A percentile compares a stretch with the other conserved stretches of the same genome.
Conservation (phyloP, 2,888 invertebrate species). For the Pemphredon lugubris region DNA sequence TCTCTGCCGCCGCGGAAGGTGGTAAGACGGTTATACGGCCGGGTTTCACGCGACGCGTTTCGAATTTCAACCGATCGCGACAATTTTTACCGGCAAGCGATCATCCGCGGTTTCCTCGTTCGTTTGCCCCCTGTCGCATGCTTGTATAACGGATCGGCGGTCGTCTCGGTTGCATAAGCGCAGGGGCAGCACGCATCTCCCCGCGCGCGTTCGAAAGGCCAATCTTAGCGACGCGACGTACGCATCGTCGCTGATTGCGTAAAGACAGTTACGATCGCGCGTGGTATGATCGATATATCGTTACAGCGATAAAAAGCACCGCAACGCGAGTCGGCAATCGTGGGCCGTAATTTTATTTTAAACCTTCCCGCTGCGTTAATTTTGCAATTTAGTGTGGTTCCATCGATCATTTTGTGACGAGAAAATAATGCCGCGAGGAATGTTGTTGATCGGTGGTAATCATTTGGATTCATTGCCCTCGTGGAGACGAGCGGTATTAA, state of each 20-base stretch:
- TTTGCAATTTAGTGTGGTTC: too few relatives aligned
- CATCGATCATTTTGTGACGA: too few relatives aligned
- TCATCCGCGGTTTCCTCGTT: constrained; percentile 66
- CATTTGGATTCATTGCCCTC: too few relatives aligned
- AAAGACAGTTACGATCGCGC: not conserved
- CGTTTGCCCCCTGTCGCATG: constrained; percentile 61
- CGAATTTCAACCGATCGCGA: constrained; percentile 70
- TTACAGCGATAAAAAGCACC: too few relatives aligned
- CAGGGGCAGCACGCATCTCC: constrained; percentile 45
- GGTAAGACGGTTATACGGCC: constrained; percentile 47
- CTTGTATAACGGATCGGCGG: constrained; percentile 69
- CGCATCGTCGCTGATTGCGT: not conserved
- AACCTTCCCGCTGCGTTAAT: too few relatives aligned
- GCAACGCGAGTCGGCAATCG: too few relatives aligned
- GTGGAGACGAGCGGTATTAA: too few relatives aligned
- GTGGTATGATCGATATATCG: too few relatives aligned
- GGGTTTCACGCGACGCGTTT: constrained; percentile 64
- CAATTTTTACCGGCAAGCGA: constrained; percentile 62
- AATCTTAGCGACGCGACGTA: not conserved
- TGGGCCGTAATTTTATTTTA: too few relatives aligned
- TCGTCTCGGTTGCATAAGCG: constrained; percentile 62
- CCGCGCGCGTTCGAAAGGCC: not conserved
- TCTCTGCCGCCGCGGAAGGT: constrained; percentile 15
- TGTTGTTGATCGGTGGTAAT: too few relatives aligned
- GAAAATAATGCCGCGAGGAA: too few relatives aligned